A percentile compares a stretch with the other conserved stretches of the same genome.
Conservation (phyloP, 2,797 vertebrate species). For the Serranus cabrilla region DNA sequence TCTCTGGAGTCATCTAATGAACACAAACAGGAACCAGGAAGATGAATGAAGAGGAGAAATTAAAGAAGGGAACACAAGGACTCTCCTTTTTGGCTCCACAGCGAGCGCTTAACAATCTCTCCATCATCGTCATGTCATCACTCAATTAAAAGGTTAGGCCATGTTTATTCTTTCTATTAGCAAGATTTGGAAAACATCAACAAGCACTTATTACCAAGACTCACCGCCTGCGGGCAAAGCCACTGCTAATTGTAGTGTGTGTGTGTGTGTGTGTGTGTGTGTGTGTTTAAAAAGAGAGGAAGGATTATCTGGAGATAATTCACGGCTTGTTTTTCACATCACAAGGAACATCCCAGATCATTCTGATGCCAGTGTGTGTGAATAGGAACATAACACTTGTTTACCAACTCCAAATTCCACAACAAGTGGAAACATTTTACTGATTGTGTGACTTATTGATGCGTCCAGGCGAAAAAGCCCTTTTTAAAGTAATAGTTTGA, state of each 20-base stretch:
- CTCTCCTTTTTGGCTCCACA: conserved; percentile 54
- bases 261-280: conserved; percentile 35
- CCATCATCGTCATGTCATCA: conserved; percentile 82
- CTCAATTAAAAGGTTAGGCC: conserved; percentile 87
- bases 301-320: conserved; percentile 16
- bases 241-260: conserved; percentile 62
- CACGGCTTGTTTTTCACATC: conserved; percentile 14
- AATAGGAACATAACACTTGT: background rate
- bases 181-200: conserved; percentile 81
- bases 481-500: background rate
- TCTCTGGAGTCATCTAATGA: conserved; percentile 52
- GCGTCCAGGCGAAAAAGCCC: background rate
- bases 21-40: conserved; percentile 68
- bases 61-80: conserved; percentile 61
- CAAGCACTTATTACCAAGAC: conserved; percentile 76
- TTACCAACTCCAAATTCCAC: background rate
- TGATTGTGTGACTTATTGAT: background rate
- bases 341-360: background rate
- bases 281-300: conserved; percentile 4
- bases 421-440: background rate
- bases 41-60: conserved; percentile 59
- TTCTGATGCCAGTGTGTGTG: background rate
- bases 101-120: conserved; percentile 68
- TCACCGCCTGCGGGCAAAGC: conserved; percentile 65
- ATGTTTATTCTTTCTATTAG: conserved; percentile 85